A percentile compares a stretch with the other conserved stretches of the same genome.
These are phyloP conservation scores for Tetrapedia diversipes DNA, from an alignment of 2,888 invertebrate species.

Conservation along the genomic window DNA sequence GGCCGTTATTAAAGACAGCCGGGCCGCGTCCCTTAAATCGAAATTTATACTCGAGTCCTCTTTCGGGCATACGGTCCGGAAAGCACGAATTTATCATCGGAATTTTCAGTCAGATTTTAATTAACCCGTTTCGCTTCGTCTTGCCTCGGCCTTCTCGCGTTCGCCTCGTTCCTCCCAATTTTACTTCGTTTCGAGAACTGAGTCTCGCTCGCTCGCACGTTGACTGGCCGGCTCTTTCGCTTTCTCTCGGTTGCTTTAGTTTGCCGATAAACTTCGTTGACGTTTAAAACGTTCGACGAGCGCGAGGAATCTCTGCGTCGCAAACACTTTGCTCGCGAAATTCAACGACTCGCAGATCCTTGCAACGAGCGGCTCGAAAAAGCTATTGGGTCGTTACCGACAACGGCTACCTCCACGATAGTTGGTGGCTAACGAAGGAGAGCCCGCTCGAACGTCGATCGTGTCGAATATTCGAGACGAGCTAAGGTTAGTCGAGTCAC, in stretches of 20 bases:
- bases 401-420: neutral
- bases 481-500: neutral
- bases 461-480: slow-evolving; percentile 1
- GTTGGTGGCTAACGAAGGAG: neutral
- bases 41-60: slow-evolving; percentile 65
- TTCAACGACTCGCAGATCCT: neutral
- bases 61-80: slow-evolving; percentile 38
- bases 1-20: slow-evolving; percentile 65
- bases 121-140: slow-evolving; percentile 55
- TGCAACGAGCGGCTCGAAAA: neutral
- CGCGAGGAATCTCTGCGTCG: neutral
- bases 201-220: too few relatives aligned
- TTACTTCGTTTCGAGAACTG: neutral
- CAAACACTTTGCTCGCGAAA: neutral
- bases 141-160: neutral
- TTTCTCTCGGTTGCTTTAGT: neutral
- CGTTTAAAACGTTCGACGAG: slow-evolving; percentile 21
- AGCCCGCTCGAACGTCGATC: neutral
- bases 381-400: neutral
- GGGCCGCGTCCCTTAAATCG: slow-evolving; percentile 55
- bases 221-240: too few relatives aligned
- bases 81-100: slow-evolving; percentile 64
- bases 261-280: neutral
- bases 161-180: slow-evolving; percentile 13
- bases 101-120: slow-evolving; percentile 67